phyloP scores from a whole-genome alignment of 2,888 invertebrate genomes.

The Elgonia sp. region DNA sequence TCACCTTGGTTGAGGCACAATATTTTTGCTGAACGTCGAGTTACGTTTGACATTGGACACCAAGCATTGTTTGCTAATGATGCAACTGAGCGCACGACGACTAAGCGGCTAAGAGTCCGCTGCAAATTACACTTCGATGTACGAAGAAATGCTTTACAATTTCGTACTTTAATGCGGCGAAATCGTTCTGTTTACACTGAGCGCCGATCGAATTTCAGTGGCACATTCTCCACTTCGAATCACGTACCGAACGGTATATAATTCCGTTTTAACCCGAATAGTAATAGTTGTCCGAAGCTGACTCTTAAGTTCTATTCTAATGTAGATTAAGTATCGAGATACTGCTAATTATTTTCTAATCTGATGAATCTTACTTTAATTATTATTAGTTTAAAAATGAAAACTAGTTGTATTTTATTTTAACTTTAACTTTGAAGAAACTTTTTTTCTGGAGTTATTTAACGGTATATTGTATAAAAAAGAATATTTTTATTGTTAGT shows the following conservation, averaged over 20 bases:
- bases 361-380: background rate
- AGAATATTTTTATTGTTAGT: too few relatives aligned
- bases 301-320: background rate
- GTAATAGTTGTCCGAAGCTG: conserved; percentile 10
- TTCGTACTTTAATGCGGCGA: background rate
- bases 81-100: conserved; percentile 59
- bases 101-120: conserved; percentile 30
- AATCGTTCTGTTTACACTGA: background rate
- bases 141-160: conserved; percentile 17
- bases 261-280: background rate
- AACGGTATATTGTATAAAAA: too few relatives aligned
- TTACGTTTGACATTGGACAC: conserved; percentile 73
- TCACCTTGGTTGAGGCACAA: conserved; percentile 67
- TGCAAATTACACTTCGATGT: conserved; percentile 30
- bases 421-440: too few relatives aligned
- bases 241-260: conserved; percentile 2
- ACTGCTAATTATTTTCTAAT: background rate
- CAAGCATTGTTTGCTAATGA: conserved; percentile 76
- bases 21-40: conserved; percentile 66
- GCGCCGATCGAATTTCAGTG: background rate
- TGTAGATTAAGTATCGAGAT: background rate
- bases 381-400: too few relatives aligned
- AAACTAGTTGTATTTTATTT: too few relatives aligned
- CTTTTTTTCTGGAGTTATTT: too few relatives aligned
- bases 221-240: background rate